phyloP scores from a whole-genome alignment of 2,113 vertebrate genomes.

The Lates calcarifer region DNA sequence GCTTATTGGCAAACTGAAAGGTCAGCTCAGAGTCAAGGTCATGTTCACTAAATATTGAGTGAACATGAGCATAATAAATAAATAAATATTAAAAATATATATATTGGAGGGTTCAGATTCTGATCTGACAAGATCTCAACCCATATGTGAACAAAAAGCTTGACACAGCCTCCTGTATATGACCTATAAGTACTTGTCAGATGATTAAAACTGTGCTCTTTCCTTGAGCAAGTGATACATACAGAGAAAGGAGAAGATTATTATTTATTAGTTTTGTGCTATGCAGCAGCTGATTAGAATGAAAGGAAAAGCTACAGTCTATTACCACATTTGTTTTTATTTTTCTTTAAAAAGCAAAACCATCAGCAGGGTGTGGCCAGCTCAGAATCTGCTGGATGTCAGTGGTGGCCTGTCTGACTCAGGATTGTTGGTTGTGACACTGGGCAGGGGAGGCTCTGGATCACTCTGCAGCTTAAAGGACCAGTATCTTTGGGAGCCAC shows the following conservation, averaged over 20 bases:
- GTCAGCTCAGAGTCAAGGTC: slow-evolving; percentile 55
- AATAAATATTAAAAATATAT: slow-evolving; percentile 13
- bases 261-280: background rate
- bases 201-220: background rate
- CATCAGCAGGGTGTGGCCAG: no score
- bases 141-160: background rate
- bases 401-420: no score
- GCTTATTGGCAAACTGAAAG: slow-evolving; percentile 50
- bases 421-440: background rate
- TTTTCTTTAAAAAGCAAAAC: no score
- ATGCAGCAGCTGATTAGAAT: background rate
- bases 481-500: background rate
- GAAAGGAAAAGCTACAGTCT: background rate
- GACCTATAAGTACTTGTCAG: background rate
- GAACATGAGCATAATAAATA: slow-evolving; percentile 35
- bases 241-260: background rate
- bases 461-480: no score
- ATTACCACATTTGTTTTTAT: no score
- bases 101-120: background rate
- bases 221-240: background rate
- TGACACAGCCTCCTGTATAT: background rate
- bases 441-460: no score
- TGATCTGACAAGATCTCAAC: background rate
- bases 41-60: slow-evolving; percentile 33
- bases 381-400: no score